These are phyloP conservation scores for Drosophila funebris DNA, from an alignment of 1,140 invertebrate species.

Conservation along the genomic window DNA sequence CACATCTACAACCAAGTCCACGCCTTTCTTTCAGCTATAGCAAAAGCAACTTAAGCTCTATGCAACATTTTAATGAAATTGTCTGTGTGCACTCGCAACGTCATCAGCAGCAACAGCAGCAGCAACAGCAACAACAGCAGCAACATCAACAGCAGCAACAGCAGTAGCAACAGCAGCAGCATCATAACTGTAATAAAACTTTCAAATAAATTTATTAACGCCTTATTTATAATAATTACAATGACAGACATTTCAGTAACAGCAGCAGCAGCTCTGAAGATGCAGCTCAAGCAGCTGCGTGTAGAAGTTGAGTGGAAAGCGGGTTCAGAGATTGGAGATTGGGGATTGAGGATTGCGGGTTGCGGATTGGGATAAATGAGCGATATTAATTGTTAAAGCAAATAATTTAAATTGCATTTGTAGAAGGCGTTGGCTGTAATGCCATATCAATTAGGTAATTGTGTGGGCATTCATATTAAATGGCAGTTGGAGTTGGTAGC, in stretches of 20 bases:
- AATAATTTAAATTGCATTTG: constrained; percentile 64
- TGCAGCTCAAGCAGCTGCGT: not conserved
- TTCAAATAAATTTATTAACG: constrained; percentile 63
- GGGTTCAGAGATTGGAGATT: not conserved
- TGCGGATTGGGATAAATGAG: not conserved
- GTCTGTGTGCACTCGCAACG: constrained; percentile 49
- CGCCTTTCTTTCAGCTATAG: not conserved
- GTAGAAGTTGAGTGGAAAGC: not conserved
- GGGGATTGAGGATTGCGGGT: not conserved
- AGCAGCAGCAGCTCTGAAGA: not conserved
- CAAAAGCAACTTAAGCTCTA: constrained; percentile 24
- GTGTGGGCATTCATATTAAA: constrained; percentile 47
- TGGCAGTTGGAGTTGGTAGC: not conserved
- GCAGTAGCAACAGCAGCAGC: not conserved
- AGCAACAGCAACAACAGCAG: not conserved
- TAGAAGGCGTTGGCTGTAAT: constrained; percentile 31
- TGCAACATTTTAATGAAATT: constrained; percentile 74
- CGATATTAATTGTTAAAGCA: constrained; percentile 46
- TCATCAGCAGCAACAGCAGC: constrained; percentile 16
- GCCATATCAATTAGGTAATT: constrained; percentile 74
- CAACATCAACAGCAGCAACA: not conserved
- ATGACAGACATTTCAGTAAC: constrained; percentile 11
- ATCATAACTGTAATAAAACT: constrained; percentile 31
- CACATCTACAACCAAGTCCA: not conserved
- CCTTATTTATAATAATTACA: constrained; percentile 43